phyloP scores from a whole-genome alignment of 2,797 vertebrate species.

The Chelidonichthys spinosus region DNA sequence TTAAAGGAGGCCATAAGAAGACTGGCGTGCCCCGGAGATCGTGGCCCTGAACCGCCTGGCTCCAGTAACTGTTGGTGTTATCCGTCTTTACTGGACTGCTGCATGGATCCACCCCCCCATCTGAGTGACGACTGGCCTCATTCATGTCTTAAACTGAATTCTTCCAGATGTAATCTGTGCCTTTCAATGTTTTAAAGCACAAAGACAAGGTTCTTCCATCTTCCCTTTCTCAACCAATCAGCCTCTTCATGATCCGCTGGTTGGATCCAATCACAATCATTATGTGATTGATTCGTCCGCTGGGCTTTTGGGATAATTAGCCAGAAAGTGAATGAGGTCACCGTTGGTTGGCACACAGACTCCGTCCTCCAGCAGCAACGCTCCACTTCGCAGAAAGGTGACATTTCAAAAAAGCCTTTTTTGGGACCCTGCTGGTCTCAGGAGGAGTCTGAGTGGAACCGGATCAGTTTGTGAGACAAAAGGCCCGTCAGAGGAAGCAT shows the following conservation, averaged over 20 bases:
- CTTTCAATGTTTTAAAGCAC: slow-evolving; percentile 20
- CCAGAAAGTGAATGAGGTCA: slow-evolving; percentile 68
- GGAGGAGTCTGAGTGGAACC: not conserved
- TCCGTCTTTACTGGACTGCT: slow-evolving; percentile 63
- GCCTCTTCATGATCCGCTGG: slow-evolving; percentile 76
- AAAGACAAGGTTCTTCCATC: slow-evolving; percentile 18
- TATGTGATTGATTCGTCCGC: slow-evolving; percentile 64
- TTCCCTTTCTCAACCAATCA: slow-evolving; percentile 64
- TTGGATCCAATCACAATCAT: slow-evolving; percentile 75
- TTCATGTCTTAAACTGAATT: too few species aligned
- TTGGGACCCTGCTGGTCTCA: not conserved
- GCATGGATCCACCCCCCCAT: slow-evolving; percentile 48
- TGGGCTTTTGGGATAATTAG: slow-evolving; percentile 72
- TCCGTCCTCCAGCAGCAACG: slow-evolving; percentile 29
- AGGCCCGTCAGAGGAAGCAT: slow-evolving; percentile 33
- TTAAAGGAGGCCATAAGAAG: slow-evolving; percentile 40
- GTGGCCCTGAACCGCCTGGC: slow-evolving; percentile 36
- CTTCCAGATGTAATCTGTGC: not conserved
- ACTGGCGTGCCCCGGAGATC: slow-evolving; percentile 30
- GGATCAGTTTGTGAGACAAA: slow-evolving; percentile 53
- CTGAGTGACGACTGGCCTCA: not conserved
- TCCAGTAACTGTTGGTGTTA: slow-evolving; percentile 49
- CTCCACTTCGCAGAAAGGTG: slow-evolving; percentile 63
- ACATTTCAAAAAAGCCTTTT: slow-evolving; percentile 14
- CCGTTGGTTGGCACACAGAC: slow-evolving; percentile 43